Evolutionary conservation across 1,140 invertebrate species (phyloP).

Genomic region (Calosoma granatense): DNA sequence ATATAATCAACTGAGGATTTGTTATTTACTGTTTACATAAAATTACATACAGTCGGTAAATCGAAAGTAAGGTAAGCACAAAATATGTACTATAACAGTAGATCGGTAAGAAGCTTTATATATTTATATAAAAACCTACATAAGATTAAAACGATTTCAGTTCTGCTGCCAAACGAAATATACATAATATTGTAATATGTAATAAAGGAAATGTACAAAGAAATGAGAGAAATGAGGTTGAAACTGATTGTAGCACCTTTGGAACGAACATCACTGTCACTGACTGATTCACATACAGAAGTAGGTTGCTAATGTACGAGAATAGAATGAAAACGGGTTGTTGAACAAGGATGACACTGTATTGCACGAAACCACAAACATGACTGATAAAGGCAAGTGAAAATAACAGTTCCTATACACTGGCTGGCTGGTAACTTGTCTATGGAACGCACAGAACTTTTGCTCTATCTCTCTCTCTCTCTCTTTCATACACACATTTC

Average conservation of each 20-base stretch:
- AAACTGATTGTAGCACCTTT: not conserved
- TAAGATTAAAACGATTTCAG: not conserved
- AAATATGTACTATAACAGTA: not conserved
- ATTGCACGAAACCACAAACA: constrained; percentile 1
- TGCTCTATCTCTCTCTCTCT: too few species aligned
- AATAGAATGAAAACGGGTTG: too few species aligned
- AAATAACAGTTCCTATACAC: not conserved
- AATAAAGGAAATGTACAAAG: not conserved
- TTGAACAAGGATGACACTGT: not conserved
- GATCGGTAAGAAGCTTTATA: not conserved
- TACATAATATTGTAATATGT: not conserved
- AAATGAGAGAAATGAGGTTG: too few species aligned
- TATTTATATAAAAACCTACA: not conserved
- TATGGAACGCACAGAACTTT: constrained; percentile 1
- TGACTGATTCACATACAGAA: not conserved
- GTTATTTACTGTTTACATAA: not conserved
- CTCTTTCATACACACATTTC: not conserved
- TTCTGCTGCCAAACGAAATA: not conserved
- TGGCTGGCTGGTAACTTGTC: constrained; percentile 7
- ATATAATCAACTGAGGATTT: not conserved
- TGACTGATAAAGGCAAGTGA: not conserved
- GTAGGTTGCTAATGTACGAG: not conserved
- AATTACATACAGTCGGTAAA: not conserved
- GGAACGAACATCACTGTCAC: too few species aligned
- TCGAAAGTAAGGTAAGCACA: not conserved